Percentiles rank a stretch among this genome's conserved stretches.
Conservation (phyloP, 2,797 vertebrate genomes). For the Crocodylus rhombifer region DNA sequence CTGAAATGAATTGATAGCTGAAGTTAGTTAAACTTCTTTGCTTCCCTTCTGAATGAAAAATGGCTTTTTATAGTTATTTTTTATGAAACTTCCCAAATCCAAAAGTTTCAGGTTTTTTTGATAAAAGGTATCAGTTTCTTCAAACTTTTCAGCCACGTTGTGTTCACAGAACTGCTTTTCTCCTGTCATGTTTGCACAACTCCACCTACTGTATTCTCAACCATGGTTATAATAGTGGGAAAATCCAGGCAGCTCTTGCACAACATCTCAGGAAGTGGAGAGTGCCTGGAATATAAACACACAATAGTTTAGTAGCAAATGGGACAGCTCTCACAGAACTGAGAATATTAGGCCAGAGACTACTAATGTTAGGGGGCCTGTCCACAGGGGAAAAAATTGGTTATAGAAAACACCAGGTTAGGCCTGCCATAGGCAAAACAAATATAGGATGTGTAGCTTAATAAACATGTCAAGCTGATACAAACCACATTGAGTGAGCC, state of each 20-base stretch:
- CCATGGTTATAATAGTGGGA: not conserved
- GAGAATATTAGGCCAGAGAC: rapidly evolving
- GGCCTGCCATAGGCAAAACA: rapidly evolving
- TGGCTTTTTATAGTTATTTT: not conserved
- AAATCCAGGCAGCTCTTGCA: not conserved
- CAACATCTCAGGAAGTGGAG: not conserved
- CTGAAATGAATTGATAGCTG: not conserved
- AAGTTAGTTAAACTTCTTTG: not conserved
- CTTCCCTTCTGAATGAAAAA: not conserved
- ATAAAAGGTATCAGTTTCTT: not conserved
- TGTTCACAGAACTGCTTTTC: not conserved
- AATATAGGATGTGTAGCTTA: not conserved
- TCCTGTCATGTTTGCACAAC: not conserved
- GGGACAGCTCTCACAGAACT: not conserved
- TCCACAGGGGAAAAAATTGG: not conserved
- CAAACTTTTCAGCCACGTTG: not conserved
- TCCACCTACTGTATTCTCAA: not conserved
- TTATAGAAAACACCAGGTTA: not conserved
- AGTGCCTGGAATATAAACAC: not conserved
- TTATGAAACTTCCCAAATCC: not conserved
- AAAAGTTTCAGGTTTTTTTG: not conserved
- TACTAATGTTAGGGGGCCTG: not conserved
- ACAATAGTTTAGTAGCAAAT: not conserved
- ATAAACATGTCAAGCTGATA: not conserved
- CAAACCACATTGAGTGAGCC: not conserved